Conservation (phyloP, 2,797 vertebrate species). For the Picus viridis region DNA sequence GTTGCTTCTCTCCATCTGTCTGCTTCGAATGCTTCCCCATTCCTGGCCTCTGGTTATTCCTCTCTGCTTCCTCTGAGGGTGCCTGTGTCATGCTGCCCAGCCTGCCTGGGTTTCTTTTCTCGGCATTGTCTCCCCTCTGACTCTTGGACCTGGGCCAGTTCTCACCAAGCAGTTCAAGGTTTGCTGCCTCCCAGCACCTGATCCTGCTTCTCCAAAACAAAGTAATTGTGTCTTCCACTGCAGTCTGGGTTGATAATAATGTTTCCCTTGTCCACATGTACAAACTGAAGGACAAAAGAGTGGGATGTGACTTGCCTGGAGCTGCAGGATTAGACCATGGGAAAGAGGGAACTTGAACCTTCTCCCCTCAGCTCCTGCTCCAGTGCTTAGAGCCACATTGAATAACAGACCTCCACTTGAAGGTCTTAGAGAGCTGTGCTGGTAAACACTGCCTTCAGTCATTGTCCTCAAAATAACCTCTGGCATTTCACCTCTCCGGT, state of each 20-base stretch:
- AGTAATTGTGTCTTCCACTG: neutral
- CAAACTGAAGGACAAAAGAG: neutral
- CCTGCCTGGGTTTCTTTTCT: neutral
- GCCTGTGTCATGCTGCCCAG: neutral
- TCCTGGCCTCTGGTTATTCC: neutral
- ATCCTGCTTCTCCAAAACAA: neutral
- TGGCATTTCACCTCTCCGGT: neutral
- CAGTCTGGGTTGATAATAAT: fast-evolving
- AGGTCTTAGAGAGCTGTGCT: neutral
- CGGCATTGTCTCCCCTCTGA: neutral
- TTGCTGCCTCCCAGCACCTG: neutral
- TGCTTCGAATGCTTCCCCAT: neutral
- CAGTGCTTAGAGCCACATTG: neutral
- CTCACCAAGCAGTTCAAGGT: neutral
- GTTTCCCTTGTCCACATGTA: fast-evolving
- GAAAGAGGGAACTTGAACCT: neutral
- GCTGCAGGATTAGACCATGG: neutral
- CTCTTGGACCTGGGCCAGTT: neutral
- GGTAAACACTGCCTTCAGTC: neutral
- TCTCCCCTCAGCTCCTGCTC: neutral
- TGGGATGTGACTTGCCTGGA: neutral
- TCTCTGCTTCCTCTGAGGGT: fast-evolving
- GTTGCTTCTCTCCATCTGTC: neutral
- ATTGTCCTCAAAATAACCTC: neutral
- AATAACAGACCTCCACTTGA: fast-evolving